Percentiles rank a stretch among this genome's conserved stretches.
Evolutionary conservation across 2,888 invertebrate genomes (phyloP).

Genomic region (Lasius platythorax): DNA sequence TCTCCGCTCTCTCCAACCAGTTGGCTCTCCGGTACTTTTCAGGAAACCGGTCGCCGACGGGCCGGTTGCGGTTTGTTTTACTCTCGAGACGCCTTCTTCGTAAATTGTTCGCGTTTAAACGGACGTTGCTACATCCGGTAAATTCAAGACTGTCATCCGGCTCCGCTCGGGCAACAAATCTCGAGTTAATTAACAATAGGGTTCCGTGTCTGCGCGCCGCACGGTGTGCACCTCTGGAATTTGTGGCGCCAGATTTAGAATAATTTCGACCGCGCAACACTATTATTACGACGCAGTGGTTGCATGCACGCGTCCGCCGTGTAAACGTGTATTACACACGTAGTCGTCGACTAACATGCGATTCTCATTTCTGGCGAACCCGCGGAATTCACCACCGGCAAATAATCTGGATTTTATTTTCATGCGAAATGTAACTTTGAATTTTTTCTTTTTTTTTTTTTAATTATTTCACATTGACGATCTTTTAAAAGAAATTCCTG

Average conservation of each 20-base stretch:
- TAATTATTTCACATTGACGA: background rate
- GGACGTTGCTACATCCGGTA: conserved; percentile 45
- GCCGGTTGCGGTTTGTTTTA: conserved; percentile 44
- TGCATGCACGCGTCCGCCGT: conserved; percentile 24
- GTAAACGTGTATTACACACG: conserved; percentile 24
- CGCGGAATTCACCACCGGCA: background rate
- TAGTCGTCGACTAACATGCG: conserved; percentile 27
- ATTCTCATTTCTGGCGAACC: conserved; percentile 28
- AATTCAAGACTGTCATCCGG: conserved; percentile 53
- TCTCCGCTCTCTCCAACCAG: background rate
- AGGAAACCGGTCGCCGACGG: conserved; percentile 41
- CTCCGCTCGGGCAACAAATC: conserved; percentile 44
- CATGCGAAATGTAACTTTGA: background rate
- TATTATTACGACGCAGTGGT: conserved; percentile 39
- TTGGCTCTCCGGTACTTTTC: conserved; percentile 19
- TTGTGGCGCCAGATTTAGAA: conserved; percentile 46
- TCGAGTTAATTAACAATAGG: conserved; percentile 57
- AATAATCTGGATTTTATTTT: conserved; percentile 27
- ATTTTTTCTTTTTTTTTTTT: background rate
- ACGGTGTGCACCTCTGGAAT: conserved; percentile 10
- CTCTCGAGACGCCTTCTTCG: conserved; percentile 23
- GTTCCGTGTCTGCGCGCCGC: conserved; percentile 24
- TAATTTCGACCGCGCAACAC: conserved; percentile 50
- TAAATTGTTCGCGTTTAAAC: conserved; percentile 51
- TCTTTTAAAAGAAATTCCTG: background rate